Evolutionary conservation across 2,797 vertebrate genomes (phyloP).

Genomic region (Epinephelus coioides): DNA sequence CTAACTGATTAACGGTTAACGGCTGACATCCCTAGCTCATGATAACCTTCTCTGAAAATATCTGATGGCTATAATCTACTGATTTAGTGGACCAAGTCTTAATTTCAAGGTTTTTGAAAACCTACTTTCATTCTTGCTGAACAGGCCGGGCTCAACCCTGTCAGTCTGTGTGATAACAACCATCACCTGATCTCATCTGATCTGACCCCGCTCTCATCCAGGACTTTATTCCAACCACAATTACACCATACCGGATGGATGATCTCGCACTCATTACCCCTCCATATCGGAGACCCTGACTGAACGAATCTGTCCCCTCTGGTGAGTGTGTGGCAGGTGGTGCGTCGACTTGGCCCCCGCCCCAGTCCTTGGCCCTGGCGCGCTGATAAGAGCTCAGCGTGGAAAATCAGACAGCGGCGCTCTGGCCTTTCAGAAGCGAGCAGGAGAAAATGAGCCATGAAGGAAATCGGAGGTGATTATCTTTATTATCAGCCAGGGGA

Average conservation of each 20-base stretch:
- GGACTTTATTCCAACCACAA: constrained; percentile 58
- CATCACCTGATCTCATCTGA: constrained; percentile 68
- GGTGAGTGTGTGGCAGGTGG: constrained; percentile 77
- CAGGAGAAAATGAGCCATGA: constrained; percentile 83
- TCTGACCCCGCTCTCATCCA: constrained; percentile 63
- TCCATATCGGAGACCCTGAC: constrained; percentile 65
- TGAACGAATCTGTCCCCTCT: constrained; percentile 68
- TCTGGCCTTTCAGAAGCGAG: constrained; percentile 76
- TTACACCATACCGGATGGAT: constrained; percentile 68
- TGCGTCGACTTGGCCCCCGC: constrained; percentile 57
- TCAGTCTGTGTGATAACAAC: constrained; percentile 61
- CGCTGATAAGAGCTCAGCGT: constrained; percentile 73
- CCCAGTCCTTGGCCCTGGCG: constrained; percentile 47
- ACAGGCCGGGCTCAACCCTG: constrained; percentile 12
- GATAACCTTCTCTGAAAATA: constrained; percentile 17
- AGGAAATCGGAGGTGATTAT: constrained; percentile 84
- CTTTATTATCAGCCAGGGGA: constrained; percentile 83
- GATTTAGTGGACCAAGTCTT: constrained; percentile 9
- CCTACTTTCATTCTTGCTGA: constrained; percentile 23
- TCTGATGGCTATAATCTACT: constrained; percentile 32
- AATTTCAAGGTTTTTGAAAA: constrained; percentile 43
- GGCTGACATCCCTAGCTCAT: too few relatives aligned
- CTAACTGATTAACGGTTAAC: too few relatives aligned
- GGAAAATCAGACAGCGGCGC: constrained; percentile 78
- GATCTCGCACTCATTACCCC: constrained; percentile 71